Evolutionary conservation across 1,140 invertebrate genomes (phyloP).

Genomic region (Caerostris darwini): DNA sequence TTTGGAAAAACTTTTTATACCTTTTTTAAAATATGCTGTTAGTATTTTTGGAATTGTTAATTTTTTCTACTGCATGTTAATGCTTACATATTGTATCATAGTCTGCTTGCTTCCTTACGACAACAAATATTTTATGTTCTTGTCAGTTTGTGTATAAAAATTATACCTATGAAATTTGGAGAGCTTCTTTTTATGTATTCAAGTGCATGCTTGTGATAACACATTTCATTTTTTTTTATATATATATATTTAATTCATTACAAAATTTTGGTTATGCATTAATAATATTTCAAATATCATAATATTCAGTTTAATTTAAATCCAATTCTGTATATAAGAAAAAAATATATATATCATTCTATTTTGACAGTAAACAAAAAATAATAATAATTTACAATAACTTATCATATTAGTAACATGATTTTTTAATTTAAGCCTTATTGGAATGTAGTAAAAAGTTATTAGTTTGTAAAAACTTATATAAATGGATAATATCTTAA

Average conservation of each 20-base stretch:
- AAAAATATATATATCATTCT: too few species aligned
- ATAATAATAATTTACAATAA: too few species aligned
- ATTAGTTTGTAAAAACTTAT: too few species aligned
- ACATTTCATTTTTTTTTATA: background rate
- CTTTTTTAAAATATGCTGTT: slow-evolving; percentile 23
- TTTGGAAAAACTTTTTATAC: slow-evolving; percentile 28
- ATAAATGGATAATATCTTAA: too few species aligned
- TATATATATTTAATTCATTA: background rate
- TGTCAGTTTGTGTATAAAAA: slow-evolving; percentile 48
- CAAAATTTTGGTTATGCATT: background rate
- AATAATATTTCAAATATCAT: background rate
- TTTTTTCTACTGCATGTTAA: slow-evolving; percentile 41
- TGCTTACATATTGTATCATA: slow-evolving; percentile 16
- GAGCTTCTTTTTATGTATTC: slow-evolving; percentile 53
- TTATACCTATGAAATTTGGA: slow-evolving; percentile 40
- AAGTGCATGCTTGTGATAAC: slow-evolving; percentile 17
- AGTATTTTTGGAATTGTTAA: slow-evolving; percentile 38
- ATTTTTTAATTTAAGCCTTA: too few species aligned
- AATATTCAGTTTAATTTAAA: too few species aligned
- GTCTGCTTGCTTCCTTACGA: slow-evolving; percentile 29
- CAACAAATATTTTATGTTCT: slow-evolving; percentile 56
- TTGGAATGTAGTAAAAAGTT: too few species aligned
- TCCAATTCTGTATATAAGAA: too few species aligned
- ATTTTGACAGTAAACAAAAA: too few species aligned
- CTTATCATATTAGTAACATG: too few species aligned